A percentile compares a stretch with the other conserved stretches of the same genome.
phyloP scores from a whole-genome alignment of 2,888 invertebrate species.

The Drosophila differens region DNA sequence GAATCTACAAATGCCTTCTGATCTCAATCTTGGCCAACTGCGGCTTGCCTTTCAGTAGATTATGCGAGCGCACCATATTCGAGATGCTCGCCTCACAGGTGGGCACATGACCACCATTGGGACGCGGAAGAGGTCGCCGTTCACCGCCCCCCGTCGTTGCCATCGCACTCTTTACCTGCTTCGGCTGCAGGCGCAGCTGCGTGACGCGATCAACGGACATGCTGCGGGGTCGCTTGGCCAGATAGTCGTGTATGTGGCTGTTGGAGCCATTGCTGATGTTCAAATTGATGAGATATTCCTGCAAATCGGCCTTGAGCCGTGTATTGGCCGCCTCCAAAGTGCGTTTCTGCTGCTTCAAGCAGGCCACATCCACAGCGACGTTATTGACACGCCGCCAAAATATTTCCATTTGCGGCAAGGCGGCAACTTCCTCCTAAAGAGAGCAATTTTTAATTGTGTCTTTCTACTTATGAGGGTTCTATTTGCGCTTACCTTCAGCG shows the following conservation, averaged over 20 bases:
- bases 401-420: conserved; percentile 88
- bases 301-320: conserved; percentile 87
- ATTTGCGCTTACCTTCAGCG: conserved; percentile 44
- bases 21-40: conserved; percentile 72
- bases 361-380: conserved; percentile 86
- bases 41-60: conserved; percentile 66
- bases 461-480: background rate
- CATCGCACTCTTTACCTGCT: conserved; percentile 64
- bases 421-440: conserved; percentile 86
- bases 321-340: conserved; percentile 88
- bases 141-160: conserved; percentile 41
- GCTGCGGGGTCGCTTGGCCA: conserved; percentile 83
- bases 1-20: conserved; percentile 4
- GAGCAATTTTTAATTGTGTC: background rate
- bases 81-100: conserved; percentile 87
- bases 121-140: conserved; percentile 14
- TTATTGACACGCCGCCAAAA: conserved; percentile 89
- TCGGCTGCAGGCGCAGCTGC: conserved; percentile 72
- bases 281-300: conserved; percentile 88
- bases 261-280: conserved; percentile 86
- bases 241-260: conserved; percentile 79
- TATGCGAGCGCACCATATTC: conserved; percentile 86
- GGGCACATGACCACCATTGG: conserved; percentile 35
- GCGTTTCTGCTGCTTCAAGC: conserved; percentile 84
- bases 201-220: conserved; percentile 84